Evolutionary conservation across 2,113 vertebrate genomes (phyloP), one percentile per base, ranked within the genome.

Genomic region (Grammomys dolichurus): DNA sequence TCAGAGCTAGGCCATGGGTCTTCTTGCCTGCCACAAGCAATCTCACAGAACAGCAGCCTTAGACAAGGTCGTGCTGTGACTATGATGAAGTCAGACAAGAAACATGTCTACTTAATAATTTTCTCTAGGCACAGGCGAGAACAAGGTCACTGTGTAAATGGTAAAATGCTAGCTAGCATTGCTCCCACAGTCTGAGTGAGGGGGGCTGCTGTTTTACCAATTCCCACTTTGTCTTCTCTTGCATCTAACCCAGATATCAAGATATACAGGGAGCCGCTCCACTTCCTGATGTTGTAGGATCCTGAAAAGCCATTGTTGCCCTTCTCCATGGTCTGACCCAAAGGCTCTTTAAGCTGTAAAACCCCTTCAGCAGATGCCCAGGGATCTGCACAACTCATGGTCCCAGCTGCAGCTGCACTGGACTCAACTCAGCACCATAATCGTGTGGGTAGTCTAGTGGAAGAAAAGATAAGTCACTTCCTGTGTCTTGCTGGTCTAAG

Each of bases 361-460:
- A 22, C 20, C 3, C 2, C 31, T 20, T 81, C 11, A 1, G 12
- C 7, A 87, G 43, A 7, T 6, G 75, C 13, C 26, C 13, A 14
- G 0, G 1, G 65, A 56, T 43, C 7, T 46, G 8, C 8, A 6
- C 0, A 0, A 2, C 1, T 2, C 67, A 82, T 9, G 69, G 31
- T 36, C 63, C 84, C 24, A 28, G 0, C 0, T 19, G 48, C 89
- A n/a, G 0, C 0, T 46, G 19, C 4, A 1, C n/a, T 36, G 12
- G 40, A 24, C 43, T 7, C 19, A 1, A 1, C 31, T 4, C 4
- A 31, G 56, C 22, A 1, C 58, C 4, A 2, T 26, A 2, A 43
- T 3, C 6, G 36, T 60, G 56, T 51, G 31, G 26, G 46, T 7
- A 17, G 58, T n/a, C 85, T 48, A 77, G 12, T 16, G 1, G 82